Conservation (phyloP, 2,113 vertebrate species). For the Halcyon senegalensis region DNA sequence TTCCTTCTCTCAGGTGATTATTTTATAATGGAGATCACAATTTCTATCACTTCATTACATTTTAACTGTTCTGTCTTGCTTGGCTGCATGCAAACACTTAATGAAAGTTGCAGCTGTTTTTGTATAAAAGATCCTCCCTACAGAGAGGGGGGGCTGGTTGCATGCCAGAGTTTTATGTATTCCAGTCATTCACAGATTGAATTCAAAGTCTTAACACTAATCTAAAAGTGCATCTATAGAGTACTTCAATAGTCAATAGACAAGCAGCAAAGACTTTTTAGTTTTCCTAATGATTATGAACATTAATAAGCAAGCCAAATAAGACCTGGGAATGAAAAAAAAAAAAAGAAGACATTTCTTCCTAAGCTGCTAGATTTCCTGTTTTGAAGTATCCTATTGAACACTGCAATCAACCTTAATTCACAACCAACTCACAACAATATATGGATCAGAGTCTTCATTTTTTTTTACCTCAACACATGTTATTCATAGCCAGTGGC, state of each 20-base stretch:
- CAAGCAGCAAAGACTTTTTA: neutral
- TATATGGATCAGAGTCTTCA: neutral
- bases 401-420: neutral
- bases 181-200: neutral
- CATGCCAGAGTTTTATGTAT: neutral
- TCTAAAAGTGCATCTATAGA: neutral
- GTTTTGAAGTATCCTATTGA: neutral
- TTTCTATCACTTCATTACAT: neutral
- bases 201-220: neutral
- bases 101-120: neutral
- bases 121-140: neutral
- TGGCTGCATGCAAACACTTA: neutral
- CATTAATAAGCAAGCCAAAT: neutral
- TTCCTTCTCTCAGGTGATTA: neutral
- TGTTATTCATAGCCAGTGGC: neutral
- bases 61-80: constrained; percentile 1
- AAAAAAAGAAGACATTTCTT: neutral
- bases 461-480: neutral
- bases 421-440: neutral
- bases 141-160: neutral
- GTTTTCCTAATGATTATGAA: neutral
- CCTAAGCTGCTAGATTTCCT: neutral
- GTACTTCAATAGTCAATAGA: neutral
- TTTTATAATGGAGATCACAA: neutral
- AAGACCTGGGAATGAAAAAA: neutral